Percentiles rank a stretch among this genome's conserved stretches.
phyloP scores from a whole-genome alignment of 2,113 vertebrate genomes.

The Gallinago jamesoni region DNA sequence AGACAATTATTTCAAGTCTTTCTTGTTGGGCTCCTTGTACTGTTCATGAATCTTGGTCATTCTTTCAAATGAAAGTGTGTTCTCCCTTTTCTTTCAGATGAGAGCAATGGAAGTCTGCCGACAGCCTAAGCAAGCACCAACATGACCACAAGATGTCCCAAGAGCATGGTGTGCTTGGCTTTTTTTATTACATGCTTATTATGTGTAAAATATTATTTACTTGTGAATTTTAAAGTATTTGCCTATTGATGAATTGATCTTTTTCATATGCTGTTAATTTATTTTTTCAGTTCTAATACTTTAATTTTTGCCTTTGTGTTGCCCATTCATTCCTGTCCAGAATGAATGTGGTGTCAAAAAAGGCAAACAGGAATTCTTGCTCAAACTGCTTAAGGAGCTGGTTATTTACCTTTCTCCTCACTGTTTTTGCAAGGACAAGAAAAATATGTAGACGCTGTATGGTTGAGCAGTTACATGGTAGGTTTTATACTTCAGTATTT shows the following conservation, averaged over 20 bases:
- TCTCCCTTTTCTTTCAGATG: not conserved
- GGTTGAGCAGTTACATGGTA: not conserved
- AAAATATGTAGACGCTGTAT: not conserved
- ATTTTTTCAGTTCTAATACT: not conserved
- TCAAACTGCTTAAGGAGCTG: not conserved
- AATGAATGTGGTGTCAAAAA: constrained; percentile 60
- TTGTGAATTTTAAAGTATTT: not conserved
- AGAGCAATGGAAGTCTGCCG: not conserved
- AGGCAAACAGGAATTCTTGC: constrained; percentile 49
- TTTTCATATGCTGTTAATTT: not conserved
- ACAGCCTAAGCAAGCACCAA: not conserved
- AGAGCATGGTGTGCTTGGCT: not conserved
- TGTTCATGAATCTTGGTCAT: fast-evolving
- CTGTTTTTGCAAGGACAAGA: constrained; percentile 25
- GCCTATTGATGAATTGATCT: fast-evolving
- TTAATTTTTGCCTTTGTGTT: constrained; percentile 50
- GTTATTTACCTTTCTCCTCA: not conserved
- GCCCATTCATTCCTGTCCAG: constrained; percentile 29
- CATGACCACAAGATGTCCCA: not conserved
- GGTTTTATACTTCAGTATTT: not conserved
- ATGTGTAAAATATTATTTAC: not conserved
- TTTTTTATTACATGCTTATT: not conserved
- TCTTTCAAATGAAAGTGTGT: not conserved
- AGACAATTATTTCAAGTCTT: fast-evolving
- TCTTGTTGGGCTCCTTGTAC: too few species aligned